Evolutionary conservation across 2,113 vertebrate genomes (phyloP).

Genomic region (Apteryx owenii): DNA sequence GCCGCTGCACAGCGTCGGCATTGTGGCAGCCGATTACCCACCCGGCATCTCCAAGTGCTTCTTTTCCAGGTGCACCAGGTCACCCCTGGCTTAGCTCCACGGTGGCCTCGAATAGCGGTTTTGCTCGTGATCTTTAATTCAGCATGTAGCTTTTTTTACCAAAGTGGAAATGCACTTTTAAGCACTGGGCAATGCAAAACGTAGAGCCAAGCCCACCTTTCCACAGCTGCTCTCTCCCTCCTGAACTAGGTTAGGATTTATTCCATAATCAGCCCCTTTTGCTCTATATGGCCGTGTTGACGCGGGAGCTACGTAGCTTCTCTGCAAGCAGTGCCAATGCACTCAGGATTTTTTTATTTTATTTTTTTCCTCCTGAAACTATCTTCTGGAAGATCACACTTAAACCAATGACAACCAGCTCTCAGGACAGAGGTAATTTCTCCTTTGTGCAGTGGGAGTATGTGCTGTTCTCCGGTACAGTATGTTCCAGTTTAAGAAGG

Average conservation of each 20-base stretch:
- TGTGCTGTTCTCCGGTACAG: background rate
- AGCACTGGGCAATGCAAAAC: background rate
- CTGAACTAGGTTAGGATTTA: background rate
- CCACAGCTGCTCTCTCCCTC: background rate
- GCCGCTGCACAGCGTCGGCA: background rate
- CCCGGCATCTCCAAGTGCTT: accelerated
- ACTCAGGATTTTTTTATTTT: background rate
- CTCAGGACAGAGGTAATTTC: background rate
- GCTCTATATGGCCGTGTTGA: background rate
- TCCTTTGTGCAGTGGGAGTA: background rate
- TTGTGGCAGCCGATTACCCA: background rate
- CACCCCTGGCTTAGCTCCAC: no score
- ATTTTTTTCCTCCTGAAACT: background rate
- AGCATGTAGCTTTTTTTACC: background rate
- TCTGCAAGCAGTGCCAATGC: background rate
- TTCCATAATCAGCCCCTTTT: background rate
- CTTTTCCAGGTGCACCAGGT: no score
- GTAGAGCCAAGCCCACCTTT: background rate
- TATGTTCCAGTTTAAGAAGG: background rate
- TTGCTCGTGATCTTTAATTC: background rate
- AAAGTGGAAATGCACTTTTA: background rate
- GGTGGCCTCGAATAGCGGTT: background rate
- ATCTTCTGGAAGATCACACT: background rate
- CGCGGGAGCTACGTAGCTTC: background rate
- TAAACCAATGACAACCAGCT: background rate